Evolutionary conservation across 2,113 vertebrate species (phyloP).

Genomic region (Eptesicus fuscus): DNA sequence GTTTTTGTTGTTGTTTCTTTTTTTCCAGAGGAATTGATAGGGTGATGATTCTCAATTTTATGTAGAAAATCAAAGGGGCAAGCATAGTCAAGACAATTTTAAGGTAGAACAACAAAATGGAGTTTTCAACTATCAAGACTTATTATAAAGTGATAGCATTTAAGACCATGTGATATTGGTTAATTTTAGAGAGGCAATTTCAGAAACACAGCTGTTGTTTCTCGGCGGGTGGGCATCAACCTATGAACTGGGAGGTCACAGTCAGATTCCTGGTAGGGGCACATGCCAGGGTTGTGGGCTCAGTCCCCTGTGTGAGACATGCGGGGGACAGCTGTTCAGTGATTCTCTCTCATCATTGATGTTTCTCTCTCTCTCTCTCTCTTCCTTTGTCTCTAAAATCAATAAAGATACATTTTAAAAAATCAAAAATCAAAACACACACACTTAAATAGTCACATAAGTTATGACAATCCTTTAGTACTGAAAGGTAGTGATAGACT

Average conservation of each 20-base stretch:
- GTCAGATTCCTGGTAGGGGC: no score
- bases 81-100: not conserved
- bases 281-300: no score
- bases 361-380: no score
- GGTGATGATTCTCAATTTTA: not conserved
- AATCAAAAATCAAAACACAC: not conserved
- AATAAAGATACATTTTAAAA: no score
- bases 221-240: no score
- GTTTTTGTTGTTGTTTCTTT: not conserved
- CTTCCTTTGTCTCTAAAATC: no score
- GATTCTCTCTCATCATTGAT: no score
- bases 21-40: not conserved
- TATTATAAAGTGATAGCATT: not conserved
- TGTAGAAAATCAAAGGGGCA: not conserved
- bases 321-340: no score
- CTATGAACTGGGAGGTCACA: no score
- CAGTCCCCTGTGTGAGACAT: no score
- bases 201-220: not conserved
- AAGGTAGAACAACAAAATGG: not conserved
- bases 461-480: not conserved
- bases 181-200: not conserved
- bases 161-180: not conserved
- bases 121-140: not conserved
- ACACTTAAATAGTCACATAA: not conserved
- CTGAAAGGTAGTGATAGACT: not conserved